A percentile compares a stretch with the other conserved stretches of the same genome.
Evolutionary conservation across 1,140 invertebrate genomes (phyloP).

Genomic region (Ostrea denselamellosa): DNA sequence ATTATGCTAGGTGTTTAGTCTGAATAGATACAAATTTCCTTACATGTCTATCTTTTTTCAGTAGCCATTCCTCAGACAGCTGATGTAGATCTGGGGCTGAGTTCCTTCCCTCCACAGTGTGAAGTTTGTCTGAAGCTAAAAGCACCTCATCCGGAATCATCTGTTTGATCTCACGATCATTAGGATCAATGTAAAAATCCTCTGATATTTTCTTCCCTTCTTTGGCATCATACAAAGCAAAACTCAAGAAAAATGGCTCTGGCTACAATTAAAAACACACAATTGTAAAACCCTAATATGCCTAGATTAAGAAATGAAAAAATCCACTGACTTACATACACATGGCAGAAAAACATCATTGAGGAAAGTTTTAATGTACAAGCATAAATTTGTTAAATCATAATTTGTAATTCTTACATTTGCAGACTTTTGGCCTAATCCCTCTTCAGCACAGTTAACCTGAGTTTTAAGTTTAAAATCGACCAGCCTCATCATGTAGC

Average conservation of each 20-base stretch:
- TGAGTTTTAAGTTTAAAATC: constrained; percentile 90
- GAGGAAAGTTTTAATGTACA: background rate
- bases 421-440: constrained; percentile 80
- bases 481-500: constrained; percentile 90
- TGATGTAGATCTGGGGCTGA: constrained; percentile 79
- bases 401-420: constrained; percentile 82
- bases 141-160: constrained; percentile 81
- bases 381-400: background rate
- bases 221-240: constrained; percentile 92
- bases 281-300: background rate
- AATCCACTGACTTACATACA: background rate
- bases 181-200: constrained; percentile 95
- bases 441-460: constrained; percentile 87
- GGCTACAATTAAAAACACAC: constrained; percentile 79
- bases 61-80: constrained; percentile 84
- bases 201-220: constrained; percentile 92
- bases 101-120: constrained; percentile 72
- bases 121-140: constrained; percentile 70
- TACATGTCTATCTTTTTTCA: constrained; percentile 66
- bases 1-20: background rate
- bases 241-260: constrained; percentile 93
- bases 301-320: background rate
- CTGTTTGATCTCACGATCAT: constrained; percentile 83
- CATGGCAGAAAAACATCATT: background rate
- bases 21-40: background rate